These are phyloP conservation scores for Datnioides undecimradiatus DNA, from an alignment of 2,113 vertebrate genomes.

Conservation along the genomic window DNA sequence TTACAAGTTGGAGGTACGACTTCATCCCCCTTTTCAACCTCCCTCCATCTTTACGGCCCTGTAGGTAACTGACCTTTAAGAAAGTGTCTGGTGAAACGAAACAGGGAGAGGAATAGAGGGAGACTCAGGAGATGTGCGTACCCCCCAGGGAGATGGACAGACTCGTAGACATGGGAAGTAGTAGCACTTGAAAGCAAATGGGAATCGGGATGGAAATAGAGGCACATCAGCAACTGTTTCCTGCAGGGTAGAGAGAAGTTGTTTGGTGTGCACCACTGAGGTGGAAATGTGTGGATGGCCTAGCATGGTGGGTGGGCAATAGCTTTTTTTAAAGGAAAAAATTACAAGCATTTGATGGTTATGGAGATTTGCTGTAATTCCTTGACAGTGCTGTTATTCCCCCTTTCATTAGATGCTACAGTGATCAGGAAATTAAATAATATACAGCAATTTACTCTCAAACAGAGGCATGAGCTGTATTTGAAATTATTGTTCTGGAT, in stretches of 20 bases:
- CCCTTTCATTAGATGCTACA: neutral
- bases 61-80: constrained; percentile 76
- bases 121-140: constrained; percentile 64
- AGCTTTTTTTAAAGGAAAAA: constrained; percentile 46
- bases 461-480: neutral
- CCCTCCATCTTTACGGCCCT: constrained; percentile 53
- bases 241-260: constrained; percentile 71
- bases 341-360: constrained; percentile 37
- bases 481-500: neutral
- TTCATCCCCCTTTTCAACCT: constrained; percentile 34
- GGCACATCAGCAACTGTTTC: constrained; percentile 75
- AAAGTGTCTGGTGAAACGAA: constrained; percentile 66
- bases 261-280: constrained; percentile 76
- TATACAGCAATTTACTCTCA: neutral
- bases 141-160: constrained; percentile 70
- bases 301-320: constrained; percentile 70
- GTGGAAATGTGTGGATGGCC: constrained; percentile 76
- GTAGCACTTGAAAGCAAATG: constrained; percentile 77
- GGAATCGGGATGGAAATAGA: constrained; percentile 70
- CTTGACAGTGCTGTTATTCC: neutral
- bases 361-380: constrained; percentile 45
- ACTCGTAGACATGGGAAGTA: constrained; percentile 67
- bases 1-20: constrained; percentile 45
- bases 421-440: neutral
- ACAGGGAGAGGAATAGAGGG: constrained; percentile 47